Evolutionary conservation across 92 coral and sea anemone species (phyloP).

Genomic region (Zoanthus solanderi): DNA sequence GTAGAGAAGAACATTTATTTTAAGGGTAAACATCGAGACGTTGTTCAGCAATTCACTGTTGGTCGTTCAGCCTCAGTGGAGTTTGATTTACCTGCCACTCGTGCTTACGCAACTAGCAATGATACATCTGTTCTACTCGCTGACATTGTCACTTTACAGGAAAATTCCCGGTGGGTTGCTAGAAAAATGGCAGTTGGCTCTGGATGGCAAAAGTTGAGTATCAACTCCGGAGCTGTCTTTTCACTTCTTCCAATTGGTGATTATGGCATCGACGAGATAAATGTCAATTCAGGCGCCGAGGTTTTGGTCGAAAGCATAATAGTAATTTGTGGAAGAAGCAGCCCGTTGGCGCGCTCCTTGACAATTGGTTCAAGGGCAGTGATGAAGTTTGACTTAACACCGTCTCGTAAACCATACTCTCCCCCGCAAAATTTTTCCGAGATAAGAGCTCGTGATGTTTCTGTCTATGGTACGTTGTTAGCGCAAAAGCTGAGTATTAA

Average conservation of each 20-base stretch:
- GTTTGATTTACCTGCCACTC: constrained; percentile 34
- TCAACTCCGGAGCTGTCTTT: constrained; percentile 24
- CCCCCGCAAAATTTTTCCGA: constrained; percentile 31
- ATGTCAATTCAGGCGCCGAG: constrained; percentile 17
- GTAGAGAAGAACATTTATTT: constrained; percentile 48
- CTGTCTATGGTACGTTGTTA: constrained; percentile 68
- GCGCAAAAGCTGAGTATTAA: constrained; percentile 72
- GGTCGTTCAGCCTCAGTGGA: constrained; percentile 36
- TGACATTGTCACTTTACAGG: constrained; percentile 16
- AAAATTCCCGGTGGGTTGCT: constrained; percentile 18
- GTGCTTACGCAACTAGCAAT: constrained; percentile 24
- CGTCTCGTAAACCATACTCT: constrained; percentile 11
- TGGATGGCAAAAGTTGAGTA: constrained; percentile 30
- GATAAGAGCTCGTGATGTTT: constrained; percentile 54
- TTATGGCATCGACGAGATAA: constrained; percentile 26
- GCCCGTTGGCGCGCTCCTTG: not conserved
- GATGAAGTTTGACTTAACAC: constrained; percentile 20
- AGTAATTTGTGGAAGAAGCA: constrained; percentile 38
- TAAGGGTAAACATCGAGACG: constrained; percentile 14
- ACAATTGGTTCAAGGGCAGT: constrained; percentile 26
- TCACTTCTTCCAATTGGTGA: constrained; percentile 17
- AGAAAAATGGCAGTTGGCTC: constrained; percentile 26
- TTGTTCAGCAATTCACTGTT: constrained; percentile 37
- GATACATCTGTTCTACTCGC: constrained; percentile 26
- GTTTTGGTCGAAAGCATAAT: constrained; percentile 28